A percentile compares a stretch with the other conserved stretches of the same genome.
Evolutionary conservation across 2,888 invertebrate species (phyloP).

Genomic region (Pilophorus perplexus): DNA sequence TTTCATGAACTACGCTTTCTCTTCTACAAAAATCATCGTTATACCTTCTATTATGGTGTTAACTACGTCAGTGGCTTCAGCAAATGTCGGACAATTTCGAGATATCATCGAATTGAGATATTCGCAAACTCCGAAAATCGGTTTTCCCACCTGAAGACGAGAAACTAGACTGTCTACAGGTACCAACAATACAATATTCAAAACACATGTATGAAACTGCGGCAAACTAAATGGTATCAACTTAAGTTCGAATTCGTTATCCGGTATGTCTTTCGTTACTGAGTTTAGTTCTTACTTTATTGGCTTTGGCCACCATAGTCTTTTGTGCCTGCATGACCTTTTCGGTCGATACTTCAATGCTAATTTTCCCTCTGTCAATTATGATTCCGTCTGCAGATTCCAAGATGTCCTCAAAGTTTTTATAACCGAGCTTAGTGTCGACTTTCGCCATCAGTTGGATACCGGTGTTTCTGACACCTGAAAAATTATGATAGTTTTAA

Average conservation of each 20-base stretch:
- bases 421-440: constrained; percentile 49
- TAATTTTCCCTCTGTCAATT: constrained; percentile 62
- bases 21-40: no score
- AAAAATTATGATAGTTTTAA: constrained; percentile 7
- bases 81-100: constrained; percentile 58
- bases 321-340: constrained; percentile 59
- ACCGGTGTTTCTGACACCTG: constrained; percentile 39
- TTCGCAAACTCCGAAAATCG: constrained; percentile 61
- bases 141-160: constrained; percentile 56
- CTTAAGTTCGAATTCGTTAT: not conserved
- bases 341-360: constrained; percentile 56
- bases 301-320: constrained; percentile 56
- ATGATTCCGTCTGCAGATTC: constrained; percentile 64
- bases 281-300: constrained; percentile 49
- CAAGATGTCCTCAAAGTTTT: constrained; percentile 59
- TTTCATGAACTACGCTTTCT: no score
- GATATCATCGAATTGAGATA: constrained; percentile 53
- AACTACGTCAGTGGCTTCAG: constrained; percentile 68
- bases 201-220: no score
- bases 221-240: not conserved
- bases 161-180: no score
- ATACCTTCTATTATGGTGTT: constrained; percentile 69
- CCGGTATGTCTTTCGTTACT: no score
- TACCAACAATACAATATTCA: no score
- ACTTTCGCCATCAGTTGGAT: constrained; percentile 47